Base-by-base conservation (phyloP, 2,797 vertebrate genomes). In the Acipenser transmontanus region DNA sequence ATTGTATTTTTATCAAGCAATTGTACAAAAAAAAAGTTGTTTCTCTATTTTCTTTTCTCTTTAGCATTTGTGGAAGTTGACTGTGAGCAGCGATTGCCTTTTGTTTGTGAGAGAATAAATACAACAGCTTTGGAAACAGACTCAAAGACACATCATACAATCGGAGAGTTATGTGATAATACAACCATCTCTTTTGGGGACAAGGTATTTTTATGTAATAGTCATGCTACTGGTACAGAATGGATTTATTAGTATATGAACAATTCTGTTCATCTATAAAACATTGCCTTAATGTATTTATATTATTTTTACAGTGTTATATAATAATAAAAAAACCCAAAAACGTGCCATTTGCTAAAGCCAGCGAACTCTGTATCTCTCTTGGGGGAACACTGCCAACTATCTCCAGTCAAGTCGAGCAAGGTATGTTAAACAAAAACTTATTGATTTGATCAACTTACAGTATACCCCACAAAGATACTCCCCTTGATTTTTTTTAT, bases 101-200 rank as follows among this genome's bases (percentile, higher is more conserved):
- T 99, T 76, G 83, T 99, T 74, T 98, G 96, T 74, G 93, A 96
- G 83, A 93, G 79, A 72, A 70, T 90, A 61, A 97, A 94, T 68
- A 57, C 82, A 51, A 95, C 96, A 4, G 84, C 88, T 20, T 81
- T 94, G 66, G 96, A 98, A 78, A 89, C 67, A 54, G 80, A 85
- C 0, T 85, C 88, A 65, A 80, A 81, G 74, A 84, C 84, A 64
- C 82, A 88, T 51, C 80, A 62, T 0, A 81, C 85, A 11, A 72
- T 59, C 1, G 85, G 83, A 68, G 76, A 72, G 64, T 74, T 80
- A 0, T 98, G 97, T 72, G 85, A 71, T 51, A 71, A 76, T 0
- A 1, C 0, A 0, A 88, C 89, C 71, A 8, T 78, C 65, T 61
- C 70, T 71, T 97, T 96, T 87, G 90, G 82, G 76, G 86, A 95